Evolutionary conservation across 2,888 invertebrate species (phyloP).

Genomic region (Megalurothrips usitatus): DNA sequence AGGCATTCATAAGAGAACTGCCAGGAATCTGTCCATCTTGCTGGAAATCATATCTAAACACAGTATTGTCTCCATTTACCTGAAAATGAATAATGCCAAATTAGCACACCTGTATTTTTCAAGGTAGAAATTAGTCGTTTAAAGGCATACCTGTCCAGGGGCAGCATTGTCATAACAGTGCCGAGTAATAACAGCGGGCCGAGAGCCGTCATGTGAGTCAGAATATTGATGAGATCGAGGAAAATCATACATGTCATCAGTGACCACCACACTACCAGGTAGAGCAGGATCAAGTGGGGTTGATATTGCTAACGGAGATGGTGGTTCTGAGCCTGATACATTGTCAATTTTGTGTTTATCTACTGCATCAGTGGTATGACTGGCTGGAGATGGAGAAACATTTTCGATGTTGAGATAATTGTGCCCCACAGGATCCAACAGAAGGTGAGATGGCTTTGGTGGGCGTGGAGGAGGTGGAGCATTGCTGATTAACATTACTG

Average conservation of each 20-base stretch:
- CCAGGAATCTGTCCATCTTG: conserved; percentile 39
- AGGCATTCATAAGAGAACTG: conserved; percentile 38
- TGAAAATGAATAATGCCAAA: conserved; percentile 31
- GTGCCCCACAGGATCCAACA: conserved; percentile 44
- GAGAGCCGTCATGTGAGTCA: conserved; percentile 40
- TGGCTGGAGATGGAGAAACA: conserved; percentile 37
- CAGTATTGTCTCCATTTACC: conserved; percentile 44
- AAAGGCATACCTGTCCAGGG: conserved; percentile 43
- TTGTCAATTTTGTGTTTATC: conserved; percentile 24
- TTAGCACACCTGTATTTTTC: not conserved
- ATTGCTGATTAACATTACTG: conserved; percentile 28
- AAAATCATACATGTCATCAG: conserved; percentile 58
- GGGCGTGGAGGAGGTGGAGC: conserved; percentile 61
- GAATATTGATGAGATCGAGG: conserved; percentile 60
- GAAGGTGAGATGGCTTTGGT: conserved; percentile 64
- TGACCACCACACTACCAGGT: conserved; percentile 42
- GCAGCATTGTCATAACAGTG: conserved; percentile 62
- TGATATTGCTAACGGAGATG: conserved; percentile 43
- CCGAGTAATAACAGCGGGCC: conserved; percentile 42
- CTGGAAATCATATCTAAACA: conserved; percentile 57
- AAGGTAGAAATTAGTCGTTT: not conserved
- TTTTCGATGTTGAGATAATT: conserved; percentile 50
- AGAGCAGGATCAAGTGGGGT: conserved; percentile 44
- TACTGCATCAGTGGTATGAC: conserved; percentile 44
- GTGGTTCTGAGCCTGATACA: conserved; percentile 22